A percentile compares a stretch with the other conserved stretches of the same genome.
Evolutionary conservation across 2,113 vertebrate genomes (phyloP).

Genomic region (Archilochus colubris): DNA sequence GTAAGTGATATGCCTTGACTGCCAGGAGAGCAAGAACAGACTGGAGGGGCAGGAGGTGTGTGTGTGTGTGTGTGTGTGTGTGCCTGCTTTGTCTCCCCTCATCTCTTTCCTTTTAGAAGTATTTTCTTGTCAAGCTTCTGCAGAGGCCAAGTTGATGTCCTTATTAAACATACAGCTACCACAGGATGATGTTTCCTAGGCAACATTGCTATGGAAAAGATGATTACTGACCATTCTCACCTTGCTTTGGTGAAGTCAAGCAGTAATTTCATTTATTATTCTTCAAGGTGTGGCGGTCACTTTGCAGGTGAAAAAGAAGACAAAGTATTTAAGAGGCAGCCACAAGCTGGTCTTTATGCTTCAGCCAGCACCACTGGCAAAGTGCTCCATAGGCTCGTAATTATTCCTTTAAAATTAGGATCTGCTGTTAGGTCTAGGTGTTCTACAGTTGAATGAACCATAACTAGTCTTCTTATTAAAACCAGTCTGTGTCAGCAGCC

Average conservation of each 20-base stretch:
- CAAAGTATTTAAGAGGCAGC: background rate
- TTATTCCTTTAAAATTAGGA: background rate
- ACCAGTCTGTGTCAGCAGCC: background rate
- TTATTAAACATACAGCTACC: background rate
- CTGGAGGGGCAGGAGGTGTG: background rate
- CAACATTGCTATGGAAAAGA: slow-evolving; percentile 35
- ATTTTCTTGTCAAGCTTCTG: background rate
- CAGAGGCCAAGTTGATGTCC: background rate
- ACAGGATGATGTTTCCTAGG: slow-evolving; percentile 42
- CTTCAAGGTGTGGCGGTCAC: background rate
- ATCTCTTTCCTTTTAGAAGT: background rate
- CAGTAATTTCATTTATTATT: background rate
- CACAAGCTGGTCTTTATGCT: background rate
- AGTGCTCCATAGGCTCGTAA: background rate
- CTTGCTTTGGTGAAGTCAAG: background rate
- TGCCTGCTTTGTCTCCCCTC: background rate
- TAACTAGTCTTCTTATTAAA: background rate
- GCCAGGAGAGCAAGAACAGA: background rate
- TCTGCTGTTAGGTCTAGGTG: background rate
- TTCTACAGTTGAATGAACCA: background rate
- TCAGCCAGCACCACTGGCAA: background rate
- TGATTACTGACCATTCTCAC: background rate
- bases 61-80: no score
- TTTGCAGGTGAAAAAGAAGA: background rate
- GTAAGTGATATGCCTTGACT: background rate